phyloP scores from a whole-genome alignment of 1,140 invertebrate genomes.

The Neoseiulus cucumeris region DNA sequence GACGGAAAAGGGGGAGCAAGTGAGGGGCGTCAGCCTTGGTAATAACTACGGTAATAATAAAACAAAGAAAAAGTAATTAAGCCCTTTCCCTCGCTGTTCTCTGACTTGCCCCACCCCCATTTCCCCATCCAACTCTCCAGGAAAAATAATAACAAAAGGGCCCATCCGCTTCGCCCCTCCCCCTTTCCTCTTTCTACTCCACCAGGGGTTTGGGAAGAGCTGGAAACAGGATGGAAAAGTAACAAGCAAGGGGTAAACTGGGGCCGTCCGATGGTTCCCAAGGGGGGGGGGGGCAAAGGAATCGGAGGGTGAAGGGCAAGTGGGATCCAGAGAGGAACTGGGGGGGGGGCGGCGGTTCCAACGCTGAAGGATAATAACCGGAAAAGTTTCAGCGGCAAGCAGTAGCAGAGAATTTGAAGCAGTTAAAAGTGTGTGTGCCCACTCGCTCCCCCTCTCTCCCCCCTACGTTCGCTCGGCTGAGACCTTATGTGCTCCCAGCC shows the following conservation, averaged over 20 bases:
- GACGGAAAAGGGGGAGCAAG: background rate
- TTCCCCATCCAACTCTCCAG: background rate
- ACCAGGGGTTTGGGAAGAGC: background rate
- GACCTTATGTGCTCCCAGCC: no score
- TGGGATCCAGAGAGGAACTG: no score
- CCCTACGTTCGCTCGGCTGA: background rate
- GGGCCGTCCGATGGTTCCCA: background rate
- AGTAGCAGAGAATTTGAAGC: conserved; percentile 6
- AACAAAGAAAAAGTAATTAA: conserved; percentile 12
- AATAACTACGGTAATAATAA: conserved; percentile 12
- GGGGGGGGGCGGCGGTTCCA: no score
- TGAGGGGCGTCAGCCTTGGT: background rate
- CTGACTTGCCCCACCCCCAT: background rate
- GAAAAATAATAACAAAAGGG: conserved; percentile 10
- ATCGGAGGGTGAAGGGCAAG: background rate
- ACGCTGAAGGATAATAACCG: background rate
- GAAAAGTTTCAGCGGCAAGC: conserved; percentile 2
- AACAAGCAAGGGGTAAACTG: background rate
- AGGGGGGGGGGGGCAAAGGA: background rate
- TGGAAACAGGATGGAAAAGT: background rate
- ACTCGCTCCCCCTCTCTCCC: background rate
- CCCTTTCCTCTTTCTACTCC: background rate
- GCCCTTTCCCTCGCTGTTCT: background rate
- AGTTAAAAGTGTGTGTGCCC: background rate
- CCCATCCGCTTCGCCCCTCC: background rate